Evolutionary conservation across 1,140 invertebrate species (phyloP).

Genomic region (Chrysoperla carnea): DNA sequence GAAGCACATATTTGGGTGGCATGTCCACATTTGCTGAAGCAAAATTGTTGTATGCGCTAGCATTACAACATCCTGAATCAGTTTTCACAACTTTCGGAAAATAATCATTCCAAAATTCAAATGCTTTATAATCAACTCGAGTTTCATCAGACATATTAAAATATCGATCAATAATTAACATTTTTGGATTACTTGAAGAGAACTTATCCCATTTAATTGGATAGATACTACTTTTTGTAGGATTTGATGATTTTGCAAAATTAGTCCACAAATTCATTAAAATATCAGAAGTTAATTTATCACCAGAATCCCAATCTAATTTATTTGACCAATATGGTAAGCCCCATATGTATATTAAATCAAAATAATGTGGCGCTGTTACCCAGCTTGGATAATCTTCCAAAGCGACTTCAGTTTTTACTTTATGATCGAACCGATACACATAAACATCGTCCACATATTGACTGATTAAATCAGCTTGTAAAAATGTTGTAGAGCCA

Average conservation of each 20-base stretch:
- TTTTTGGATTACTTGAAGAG: constrained; percentile 34
- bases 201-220: constrained; percentile 52
- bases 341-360: constrained; percentile 61
- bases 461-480: constrained; percentile 38
- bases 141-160: constrained; percentile 48
- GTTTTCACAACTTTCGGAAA: constrained; percentile 52
- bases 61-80: constrained; percentile 49
- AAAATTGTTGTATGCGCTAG: constrained; percentile 15
- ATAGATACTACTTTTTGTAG: constrained; percentile 40
- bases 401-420: constrained; percentile 37
- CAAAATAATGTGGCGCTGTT: constrained; percentile 57
- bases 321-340: constrained; percentile 42
- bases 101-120: constrained; percentile 67
- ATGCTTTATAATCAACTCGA: constrained; percentile 49
- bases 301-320: constrained; percentile 47
- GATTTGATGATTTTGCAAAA: constrained; percentile 52
- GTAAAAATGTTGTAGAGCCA: constrained; percentile 42
- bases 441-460: constrained; percentile 37
- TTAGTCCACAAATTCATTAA: constrained; percentile 59
- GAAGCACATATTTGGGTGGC: too few species aligned
- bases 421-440: constrained; percentile 59
- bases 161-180: constrained; percentile 51
- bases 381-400: constrained; percentile 52
- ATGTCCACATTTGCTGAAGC: not conserved
- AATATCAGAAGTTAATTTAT: constrained; percentile 55